phyloP scores from a whole-genome alignment of 37 sponge, comb jelly and placozoan genomes.

The Aphrocallistes beatrix region DNA sequence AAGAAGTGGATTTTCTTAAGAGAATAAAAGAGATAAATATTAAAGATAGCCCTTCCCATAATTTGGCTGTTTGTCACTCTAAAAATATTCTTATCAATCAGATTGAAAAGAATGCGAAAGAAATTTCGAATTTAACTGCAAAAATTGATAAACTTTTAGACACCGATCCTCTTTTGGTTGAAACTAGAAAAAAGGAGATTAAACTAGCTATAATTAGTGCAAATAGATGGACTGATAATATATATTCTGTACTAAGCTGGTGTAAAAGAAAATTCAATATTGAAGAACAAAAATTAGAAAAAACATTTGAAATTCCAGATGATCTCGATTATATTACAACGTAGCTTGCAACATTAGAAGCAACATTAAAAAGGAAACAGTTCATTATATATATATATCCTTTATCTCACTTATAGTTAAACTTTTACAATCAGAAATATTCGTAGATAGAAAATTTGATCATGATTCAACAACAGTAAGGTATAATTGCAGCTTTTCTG shows the following conservation, averaged over 20 bases:
- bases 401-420: too few relatives aligned
- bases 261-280: conserved; percentile 74
- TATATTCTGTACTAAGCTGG: conserved; percentile 85
- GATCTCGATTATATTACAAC: conserved; percentile 94
- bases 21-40: background rate
- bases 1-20: conserved; percentile 16
- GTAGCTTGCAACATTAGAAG: too few relatives aligned
- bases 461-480: too few relatives aligned
- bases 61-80: conserved; percentile 32
- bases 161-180: conserved; percentile 65
- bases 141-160: conserved; percentile 58
- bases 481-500: too few relatives aligned
- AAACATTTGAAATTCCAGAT: conserved; percentile 92
- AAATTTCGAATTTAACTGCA: conserved; percentile 21
- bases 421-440: too few relatives aligned
- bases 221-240: conserved; percentile 98
- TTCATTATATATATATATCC: too few relatives aligned
- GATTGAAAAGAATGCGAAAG: conserved; percentile 31
- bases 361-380: too few relatives aligned
- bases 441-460: too few relatives aligned
- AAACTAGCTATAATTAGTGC: conserved; percentile 51
- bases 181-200: conserved; percentile 32
- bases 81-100: conserved; percentile 40
- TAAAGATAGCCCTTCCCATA: too few relatives aligned
- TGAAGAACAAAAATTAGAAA: conserved; percentile 50